phyloP scores from a whole-genome alignment of 2,888 invertebrate genomes.

The Lasioglossum morio region DNA sequence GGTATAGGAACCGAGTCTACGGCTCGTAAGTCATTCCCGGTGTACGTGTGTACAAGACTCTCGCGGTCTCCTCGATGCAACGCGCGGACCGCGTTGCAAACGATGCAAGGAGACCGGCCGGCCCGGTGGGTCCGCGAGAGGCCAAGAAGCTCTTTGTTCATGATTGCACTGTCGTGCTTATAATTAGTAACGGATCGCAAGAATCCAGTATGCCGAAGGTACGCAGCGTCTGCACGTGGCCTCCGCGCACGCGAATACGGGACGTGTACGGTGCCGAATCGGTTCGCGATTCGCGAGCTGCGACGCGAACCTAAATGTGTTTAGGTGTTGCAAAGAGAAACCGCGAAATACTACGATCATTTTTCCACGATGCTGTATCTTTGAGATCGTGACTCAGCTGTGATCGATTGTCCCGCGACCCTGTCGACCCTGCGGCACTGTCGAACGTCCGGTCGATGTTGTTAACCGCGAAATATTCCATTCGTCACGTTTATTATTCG shows the following conservation, averaged over 20 bases:
- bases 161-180: conserved; percentile 77
- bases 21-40: conserved; percentile 78
- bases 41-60: conserved; percentile 56
- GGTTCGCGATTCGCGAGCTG: conserved; percentile 4
- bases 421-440: background rate
- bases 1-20: conserved; percentile 74
- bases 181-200: conserved; percentile 76
- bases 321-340: background rate
- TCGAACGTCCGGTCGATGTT: background rate
- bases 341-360: background rate
- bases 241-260: background rate
- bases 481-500: background rate
- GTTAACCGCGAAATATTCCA: background rate
- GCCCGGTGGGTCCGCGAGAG: conserved; percentile 34
- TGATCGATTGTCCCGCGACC: background rate
- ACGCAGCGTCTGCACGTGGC: background rate
- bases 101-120: background rate
- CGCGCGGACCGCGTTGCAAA: conserved; percentile 41
- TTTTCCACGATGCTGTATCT: background rate
- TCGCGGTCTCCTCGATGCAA: conserved; percentile 35
- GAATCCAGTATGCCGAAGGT: conserved; percentile 26
- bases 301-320: background rate
- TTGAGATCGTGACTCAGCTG: background rate
- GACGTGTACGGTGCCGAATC: conserved; percentile 10
- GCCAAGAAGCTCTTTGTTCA: conserved; percentile 73